Evolutionary conservation across 2,888 invertebrate species (phyloP).

Genomic region (Cryptosula pallasiana): DNA sequence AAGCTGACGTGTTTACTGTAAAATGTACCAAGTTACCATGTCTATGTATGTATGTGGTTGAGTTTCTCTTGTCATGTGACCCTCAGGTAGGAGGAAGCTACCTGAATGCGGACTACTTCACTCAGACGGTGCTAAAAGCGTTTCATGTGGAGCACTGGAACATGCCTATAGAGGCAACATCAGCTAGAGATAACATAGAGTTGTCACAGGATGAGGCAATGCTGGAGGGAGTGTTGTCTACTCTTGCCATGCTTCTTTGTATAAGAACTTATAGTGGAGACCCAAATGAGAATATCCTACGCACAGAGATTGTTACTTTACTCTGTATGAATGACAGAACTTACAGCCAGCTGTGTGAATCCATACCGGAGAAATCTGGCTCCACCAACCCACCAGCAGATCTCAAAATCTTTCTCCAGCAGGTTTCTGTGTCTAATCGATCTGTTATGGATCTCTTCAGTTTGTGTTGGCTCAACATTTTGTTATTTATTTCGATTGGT

Average conservation of each 20-base stretch:
- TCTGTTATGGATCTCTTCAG: too few species aligned
- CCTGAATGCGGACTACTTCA: conserved; percentile 73
- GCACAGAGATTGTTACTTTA: conserved; percentile 86
- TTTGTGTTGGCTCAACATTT: too few species aligned
- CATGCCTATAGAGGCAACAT: background rate
- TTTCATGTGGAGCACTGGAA: conserved; percentile 22
- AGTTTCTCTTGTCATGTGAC: too few species aligned
- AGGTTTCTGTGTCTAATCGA: conserved; percentile 6
- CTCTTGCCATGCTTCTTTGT: conserved; percentile 80
- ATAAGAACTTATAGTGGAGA: conserved; percentile 79
- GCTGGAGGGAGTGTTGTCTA: conserved; percentile 71
- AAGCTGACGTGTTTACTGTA: too few species aligned
- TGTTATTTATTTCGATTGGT: too few species aligned
- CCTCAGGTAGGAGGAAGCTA: conserved; percentile 73
- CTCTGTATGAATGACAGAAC: conserved; percentile 91
- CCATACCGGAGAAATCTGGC: conserved; percentile 94
- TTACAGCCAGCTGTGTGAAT: conserved; percentile 87
- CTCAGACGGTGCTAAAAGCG: conserved; percentile 75
- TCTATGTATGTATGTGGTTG: too few species aligned
- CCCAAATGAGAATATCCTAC: conserved; percentile 63
- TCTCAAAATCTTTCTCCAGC: conserved; percentile 23
- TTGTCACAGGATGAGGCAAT: background rate
- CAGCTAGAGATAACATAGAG: conserved; percentile 6
- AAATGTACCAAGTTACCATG: too few species aligned
- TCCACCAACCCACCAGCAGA: conserved; percentile 45